A percentile compares a stretch with the other conserved stretches of the same genome.
Evolutionary conservation across 2,797 vertebrate species (phyloP).

Genomic region (Neosilurus mollespiculum): DNA sequence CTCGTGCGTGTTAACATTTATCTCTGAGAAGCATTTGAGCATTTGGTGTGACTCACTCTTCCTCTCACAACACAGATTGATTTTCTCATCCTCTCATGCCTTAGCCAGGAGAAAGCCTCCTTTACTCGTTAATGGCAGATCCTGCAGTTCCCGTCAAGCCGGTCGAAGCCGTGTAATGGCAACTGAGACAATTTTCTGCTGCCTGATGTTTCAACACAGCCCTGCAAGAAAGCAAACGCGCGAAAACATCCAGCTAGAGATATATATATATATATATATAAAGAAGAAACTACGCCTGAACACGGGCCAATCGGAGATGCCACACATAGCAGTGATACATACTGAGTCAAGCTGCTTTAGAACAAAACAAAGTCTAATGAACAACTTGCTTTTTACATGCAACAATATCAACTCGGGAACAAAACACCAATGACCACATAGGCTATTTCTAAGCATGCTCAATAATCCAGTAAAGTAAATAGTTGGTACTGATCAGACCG

Average conservation of each 20-base stretch:
- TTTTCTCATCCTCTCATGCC: slow-evolving; percentile 50
- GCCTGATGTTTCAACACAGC: slow-evolving; percentile 19
- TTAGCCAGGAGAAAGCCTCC: slow-evolving; percentile 39
- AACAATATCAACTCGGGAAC: not conserved
- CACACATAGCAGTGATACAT: not conserved
- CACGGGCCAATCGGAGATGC: not conserved
- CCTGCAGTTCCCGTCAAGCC: slow-evolving; percentile 30
- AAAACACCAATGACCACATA: not conserved
- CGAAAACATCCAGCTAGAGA: slow-evolving; percentile 8
- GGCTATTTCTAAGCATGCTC: not conserved
- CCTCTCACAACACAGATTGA: slow-evolving; percentile 32
- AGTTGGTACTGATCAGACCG: not conserved
- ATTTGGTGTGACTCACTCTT: slow-evolving; percentile 43
- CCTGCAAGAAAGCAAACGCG: slow-evolving; percentile 11
- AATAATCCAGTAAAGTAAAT: not conserved
- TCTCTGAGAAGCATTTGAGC: slow-evolving; percentile 37
- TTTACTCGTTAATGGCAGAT: slow-evolving; percentile 46
- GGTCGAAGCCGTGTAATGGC: slow-evolving; percentile 28
- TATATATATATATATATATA: not conserved
- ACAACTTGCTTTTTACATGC: not conserved
- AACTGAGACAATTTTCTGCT: slow-evolving; percentile 28
- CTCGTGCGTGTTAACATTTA: slow-evolving; percentile 28
- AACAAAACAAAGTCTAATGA: not conserved
- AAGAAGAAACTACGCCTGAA: not conserved
- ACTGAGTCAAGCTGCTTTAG: not conserved